These are phyloP conservation scores for Hippocampus zosterae DNA, from an alignment of 2,113 vertebrate species.

Conservation along the genomic window DNA sequence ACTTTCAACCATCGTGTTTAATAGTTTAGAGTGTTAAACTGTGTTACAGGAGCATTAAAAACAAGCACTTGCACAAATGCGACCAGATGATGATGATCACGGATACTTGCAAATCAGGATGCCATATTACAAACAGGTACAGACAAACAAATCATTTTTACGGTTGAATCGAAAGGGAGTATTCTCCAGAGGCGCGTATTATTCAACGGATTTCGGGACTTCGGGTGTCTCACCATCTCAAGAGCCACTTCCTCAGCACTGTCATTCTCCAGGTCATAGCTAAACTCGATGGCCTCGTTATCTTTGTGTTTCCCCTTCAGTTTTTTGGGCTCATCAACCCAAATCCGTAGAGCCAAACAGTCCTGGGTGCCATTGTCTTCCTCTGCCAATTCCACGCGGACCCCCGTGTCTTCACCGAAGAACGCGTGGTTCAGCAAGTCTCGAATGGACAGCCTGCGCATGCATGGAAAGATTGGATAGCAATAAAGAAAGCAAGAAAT, in stretches of 20 bases:
- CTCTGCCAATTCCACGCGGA: constrained; percentile 89
- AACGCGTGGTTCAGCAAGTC: constrained; percentile 86
- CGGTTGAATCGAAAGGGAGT: too few species aligned
- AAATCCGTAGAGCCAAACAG: constrained; percentile 84
- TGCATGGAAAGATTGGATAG: not conserved
- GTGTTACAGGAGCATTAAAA: too few species aligned
- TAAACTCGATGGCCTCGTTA: constrained; percentile 97
- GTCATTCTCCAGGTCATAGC: constrained; percentile 86
- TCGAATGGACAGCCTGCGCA: constrained; percentile 79
- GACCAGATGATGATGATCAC: too few species aligned
- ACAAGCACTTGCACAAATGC: too few species aligned
- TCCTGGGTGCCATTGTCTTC: constrained; percentile 78
- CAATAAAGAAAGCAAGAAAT: not conserved
- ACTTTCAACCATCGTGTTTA: too few species aligned
- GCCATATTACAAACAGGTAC: too few species aligned
- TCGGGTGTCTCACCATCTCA: constrained; percentile 82
- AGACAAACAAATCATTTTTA: too few species aligned
- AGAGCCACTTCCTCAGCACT: constrained; percentile 88
- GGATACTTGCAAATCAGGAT: too few species aligned
- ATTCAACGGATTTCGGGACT: too few species aligned
- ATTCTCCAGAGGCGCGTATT: too few species aligned
- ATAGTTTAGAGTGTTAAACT: too few species aligned
- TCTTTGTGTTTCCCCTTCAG: constrained; percentile 96
- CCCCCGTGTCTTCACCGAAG: constrained; percentile 90
- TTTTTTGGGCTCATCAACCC: constrained; percentile 95